phyloP scores from a whole-genome alignment of 2,888 invertebrate genomes.

The Caenorhabditis plicata region DNA sequence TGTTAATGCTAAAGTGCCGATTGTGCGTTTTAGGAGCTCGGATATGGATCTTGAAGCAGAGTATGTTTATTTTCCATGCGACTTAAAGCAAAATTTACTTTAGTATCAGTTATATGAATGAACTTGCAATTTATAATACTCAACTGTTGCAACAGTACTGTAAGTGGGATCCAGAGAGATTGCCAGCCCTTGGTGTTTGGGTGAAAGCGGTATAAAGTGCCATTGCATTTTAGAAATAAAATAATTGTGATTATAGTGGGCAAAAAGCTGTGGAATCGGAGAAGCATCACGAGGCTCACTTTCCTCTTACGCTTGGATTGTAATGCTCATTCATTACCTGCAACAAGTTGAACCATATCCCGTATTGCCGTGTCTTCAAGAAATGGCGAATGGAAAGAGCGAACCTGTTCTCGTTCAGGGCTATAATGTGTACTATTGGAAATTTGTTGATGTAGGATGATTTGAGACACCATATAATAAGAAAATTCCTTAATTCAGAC shows the following conservation, averaged over 20 bases:
- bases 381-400: constrained; percentile 66
- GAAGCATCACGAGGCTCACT: constrained; percentile 73
- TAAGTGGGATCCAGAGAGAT: constrained; percentile 66
- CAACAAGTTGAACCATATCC: constrained; percentile 69
- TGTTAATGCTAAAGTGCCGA: constrained; percentile 71
- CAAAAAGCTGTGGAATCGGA: constrained; percentile 62
- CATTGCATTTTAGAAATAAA: neutral
- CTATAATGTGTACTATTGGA: constrained; percentile 45
- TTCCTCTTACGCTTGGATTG: constrained; percentile 73
- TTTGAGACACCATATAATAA: neutral
- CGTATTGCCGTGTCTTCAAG: constrained; percentile 72
- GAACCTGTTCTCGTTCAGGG: constrained; percentile 33
- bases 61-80: constrained; percentile 5
- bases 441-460: constrained; percentile 28
- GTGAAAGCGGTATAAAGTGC: constrained; percentile 26
- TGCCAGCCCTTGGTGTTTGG: constrained; percentile 62
- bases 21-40: constrained; percentile 70
- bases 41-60: constrained; percentile 50
- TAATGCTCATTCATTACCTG: constrained; percentile 72
- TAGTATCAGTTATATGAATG: constrained; percentile 72
- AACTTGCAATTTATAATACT: constrained; percentile 71
- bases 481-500: constrained; percentile 5
- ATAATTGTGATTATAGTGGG: constrained; percentile 29
- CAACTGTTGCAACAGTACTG: constrained; percentile 70
- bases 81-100: constrained; percentile 1